These are phyloP conservation scores for Coendou prehensilis DNA, from an alignment of 2,797 vertebrate species.

Conservation along the genomic window DNA sequence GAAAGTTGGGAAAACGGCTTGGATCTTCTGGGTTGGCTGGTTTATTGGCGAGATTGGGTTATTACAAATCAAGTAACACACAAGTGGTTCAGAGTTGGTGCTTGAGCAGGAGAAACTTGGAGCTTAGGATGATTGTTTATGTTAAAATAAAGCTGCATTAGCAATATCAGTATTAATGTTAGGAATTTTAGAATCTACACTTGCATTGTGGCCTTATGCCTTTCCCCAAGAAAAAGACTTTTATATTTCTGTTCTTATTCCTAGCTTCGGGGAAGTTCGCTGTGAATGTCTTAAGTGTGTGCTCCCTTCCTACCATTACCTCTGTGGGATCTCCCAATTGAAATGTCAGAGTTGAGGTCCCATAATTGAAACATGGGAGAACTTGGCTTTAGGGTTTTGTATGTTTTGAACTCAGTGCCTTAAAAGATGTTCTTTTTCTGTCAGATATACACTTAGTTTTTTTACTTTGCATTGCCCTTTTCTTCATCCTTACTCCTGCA, in stretches of 20 bases:
- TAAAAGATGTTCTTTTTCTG: slow-evolving; percentile 58
- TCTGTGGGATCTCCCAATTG: slow-evolving; percentile 44
- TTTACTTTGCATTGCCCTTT: background rate
- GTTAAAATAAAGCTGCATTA: slow-evolving; percentile 52
- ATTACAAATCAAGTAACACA: background rate
- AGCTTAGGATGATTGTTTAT: background rate
- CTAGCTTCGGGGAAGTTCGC: slow-evolving; percentile 54
- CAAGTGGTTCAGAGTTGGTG: background rate
- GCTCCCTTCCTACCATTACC: slow-evolving; percentile 51
- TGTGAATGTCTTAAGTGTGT: background rate
- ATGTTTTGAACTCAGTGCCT: slow-evolving; percentile 71
- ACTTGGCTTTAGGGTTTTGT: slow-evolving; percentile 40
- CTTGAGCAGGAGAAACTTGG: background rate
- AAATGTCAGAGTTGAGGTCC: slow-evolving; percentile 48
- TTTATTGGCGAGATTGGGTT: background rate
- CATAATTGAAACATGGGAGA: slow-evolving; percentile 29
- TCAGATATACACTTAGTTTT: slow-evolving; percentile 15
- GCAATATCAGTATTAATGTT: slow-evolving; percentile 51
- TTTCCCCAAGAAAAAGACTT: slow-evolving; percentile 5
- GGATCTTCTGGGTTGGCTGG: background rate
- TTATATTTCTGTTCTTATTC: slow-evolving; percentile 60
- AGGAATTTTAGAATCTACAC: background rate
- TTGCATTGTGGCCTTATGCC: slow-evolving; percentile 59
- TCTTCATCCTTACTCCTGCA: slow-evolving; percentile 17
- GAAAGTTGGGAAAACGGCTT: slow-evolving; percentile 25